Evolutionary conservation across 23 tunicate species (phyloP), one percentile per base, ranked within the genome.

Genomic region (Trididemnum clinides): DNA sequence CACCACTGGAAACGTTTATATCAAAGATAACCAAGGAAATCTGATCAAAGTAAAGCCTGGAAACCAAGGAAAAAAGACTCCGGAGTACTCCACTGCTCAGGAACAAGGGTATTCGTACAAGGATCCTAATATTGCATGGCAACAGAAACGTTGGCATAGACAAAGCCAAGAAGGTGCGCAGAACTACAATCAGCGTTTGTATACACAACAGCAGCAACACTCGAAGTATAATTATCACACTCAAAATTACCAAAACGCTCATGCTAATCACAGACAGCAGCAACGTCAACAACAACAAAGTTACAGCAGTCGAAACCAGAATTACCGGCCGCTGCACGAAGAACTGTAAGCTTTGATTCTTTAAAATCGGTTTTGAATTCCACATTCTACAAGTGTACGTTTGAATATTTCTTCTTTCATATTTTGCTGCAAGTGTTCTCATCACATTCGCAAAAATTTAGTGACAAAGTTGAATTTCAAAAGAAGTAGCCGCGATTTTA

Each of bases 11-110:
- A 84, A 84, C 72, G 73, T 89, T 32, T 89, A 85, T 64, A 74
- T 89, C 72, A 89, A 89, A 35, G 94, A 89, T 54, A 50, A 44
- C 7, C 88, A 83, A 25, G 94, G 94, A 25, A 89, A 89, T 66
- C 63, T 89, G 20, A 83, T 89, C 59, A 77, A 77, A 34, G 81
- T 89, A 12, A 65, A 83, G 28, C 72, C 75, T 26, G 84, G 89
- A 1, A 50, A 74, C 10, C 82, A 74, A 28, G 80, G 22, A 18
- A 7, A 26, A 10, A 28, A 34, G 0, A 1, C 62, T 18, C 22
- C 22, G 26, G 28, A 66, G 0, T n/a, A n/a, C n/a, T 34, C 62
- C 15, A 39, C 32, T 35, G 7, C 33, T 1, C 28, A 39, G 31
- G 30, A 72, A 50, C 27, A 32, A 49, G 57, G 22, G 28, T 73